A percentile compares a stretch with the other conserved stretches of the same genome.
These are phyloP conservation scores for Hyposmocoma kahamanoa DNA, from an alignment of 1,140 invertebrate species.

Conservation along the genomic window DNA sequence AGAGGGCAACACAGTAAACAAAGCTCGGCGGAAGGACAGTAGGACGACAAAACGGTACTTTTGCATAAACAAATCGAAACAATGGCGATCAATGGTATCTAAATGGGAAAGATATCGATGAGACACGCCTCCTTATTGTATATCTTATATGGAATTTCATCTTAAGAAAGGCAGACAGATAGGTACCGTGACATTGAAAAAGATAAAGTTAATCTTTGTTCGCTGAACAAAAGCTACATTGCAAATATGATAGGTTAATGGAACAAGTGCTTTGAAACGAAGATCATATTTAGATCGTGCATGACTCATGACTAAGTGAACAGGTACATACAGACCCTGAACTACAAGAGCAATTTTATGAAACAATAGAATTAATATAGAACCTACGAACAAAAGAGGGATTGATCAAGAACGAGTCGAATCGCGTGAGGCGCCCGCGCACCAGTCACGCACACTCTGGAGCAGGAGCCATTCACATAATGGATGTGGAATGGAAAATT, in stretches of 20 bases:
- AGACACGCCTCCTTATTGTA: conserved; percentile 20
- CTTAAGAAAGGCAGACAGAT: conserved; percentile 10
- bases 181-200: conserved; percentile 20
- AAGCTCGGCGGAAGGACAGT: conserved; percentile 17
- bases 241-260: conserved; percentile 30
- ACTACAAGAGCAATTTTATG: not conserved
- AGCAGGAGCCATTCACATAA: conserved; percentile 36
- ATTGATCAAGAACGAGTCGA: not conserved
- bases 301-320: no score
- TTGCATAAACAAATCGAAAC: conserved; percentile 27
- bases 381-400: not conserved
- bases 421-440: conserved; percentile 42
- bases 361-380: conserved; percentile 5
- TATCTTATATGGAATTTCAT: conserved; percentile 16
- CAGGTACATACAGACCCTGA: not conserved
- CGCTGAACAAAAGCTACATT: conserved; percentile 22
- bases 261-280: conserved; percentile 20
- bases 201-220: conserved; percentile 27
- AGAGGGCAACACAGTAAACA: conserved; percentile 14
- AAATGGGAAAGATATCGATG: no score
- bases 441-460: conserved; percentile 38
- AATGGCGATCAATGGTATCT: conserved; percentile 17
- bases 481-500: conserved; percentile 49
- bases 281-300: no score
- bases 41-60: conserved; percentile 24